A percentile compares a stretch with the other conserved stretches of the same genome.
These are phyloP conservation scores for Gallinago solitaria DNA, from an alignment of 2,797 vertebrate genomes.

Conservation along the genomic window DNA sequence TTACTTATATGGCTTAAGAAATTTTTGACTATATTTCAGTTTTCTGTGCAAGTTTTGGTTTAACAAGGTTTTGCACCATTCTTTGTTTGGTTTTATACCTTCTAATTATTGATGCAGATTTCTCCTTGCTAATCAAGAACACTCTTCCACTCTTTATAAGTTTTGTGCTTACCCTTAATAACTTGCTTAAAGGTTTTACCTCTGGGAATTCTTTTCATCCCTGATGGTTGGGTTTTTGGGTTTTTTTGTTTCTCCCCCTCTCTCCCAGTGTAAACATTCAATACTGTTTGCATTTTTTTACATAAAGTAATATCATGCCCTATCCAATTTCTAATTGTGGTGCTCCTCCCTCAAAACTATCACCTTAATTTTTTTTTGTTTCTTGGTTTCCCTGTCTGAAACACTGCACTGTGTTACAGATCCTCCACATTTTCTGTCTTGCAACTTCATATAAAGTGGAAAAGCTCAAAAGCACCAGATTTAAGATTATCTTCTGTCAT, in stretches of 20 bases:
- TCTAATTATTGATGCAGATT: background rate
- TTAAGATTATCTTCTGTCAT: background rate
- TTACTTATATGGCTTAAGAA: background rate
- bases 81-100: background rate
- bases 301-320: background rate
- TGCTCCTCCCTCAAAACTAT: background rate
- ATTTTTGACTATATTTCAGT: background rate
- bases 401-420: background rate
- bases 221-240: accelerated
- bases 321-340: background rate
- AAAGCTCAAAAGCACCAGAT: background rate
- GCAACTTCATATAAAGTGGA: background rate
- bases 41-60: background rate
- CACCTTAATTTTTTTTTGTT: background rate
- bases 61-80: background rate
- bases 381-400: background rate
- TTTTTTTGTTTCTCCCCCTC: accelerated
- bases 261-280: background rate
- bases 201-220: background rate
- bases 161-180: background rate
- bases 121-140: background rate
- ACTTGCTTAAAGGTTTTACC: background rate
- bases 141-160: background rate
- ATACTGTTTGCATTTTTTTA: background rate
- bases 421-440: background rate